Evolutionary conservation across 2,888 invertebrate species (phyloP), one percentile per base, ranked within the genome.

Genomic region (Chymomyza fuscimana): DNA sequence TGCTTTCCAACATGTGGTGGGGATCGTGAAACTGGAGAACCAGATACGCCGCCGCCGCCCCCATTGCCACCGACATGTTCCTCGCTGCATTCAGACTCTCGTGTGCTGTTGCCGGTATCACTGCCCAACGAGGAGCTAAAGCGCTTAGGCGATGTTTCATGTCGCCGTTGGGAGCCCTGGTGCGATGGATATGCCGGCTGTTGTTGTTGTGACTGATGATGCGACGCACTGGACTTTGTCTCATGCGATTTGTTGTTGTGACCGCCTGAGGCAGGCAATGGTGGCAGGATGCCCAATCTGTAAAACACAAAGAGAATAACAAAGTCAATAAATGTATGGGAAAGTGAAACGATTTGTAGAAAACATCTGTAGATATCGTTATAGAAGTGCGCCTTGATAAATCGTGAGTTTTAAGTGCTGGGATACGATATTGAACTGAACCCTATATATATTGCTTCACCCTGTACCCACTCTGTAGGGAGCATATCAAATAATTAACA

Each of bases 111-210:
- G 54, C 95, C 95, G 0, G 95, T 95, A 87, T 95, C 96, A 80
- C 96, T 96, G 9, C 96, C 96, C 64, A 96, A 92, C 0, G 95
- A 95, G 12, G 96, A 95, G 84, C 96, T 96, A 78, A 95, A 94
- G 81, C 88, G 92, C 91, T 91, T 93, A 9, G 92, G 90, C 3
- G 91, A 90, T 36, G 90, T 82, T 69, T 91, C 92, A 61, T 89
- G 89, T 58, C 90, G 88, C 10, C 88, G 82, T 36, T 86, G 86
- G 54, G 78, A 69, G 58, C 58, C 58, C 19, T 58, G 58, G 58
- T 58, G 58, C 6, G 58, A 22, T 19, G 58, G 12, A 58, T 58
- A 58, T 46, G 40, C 40, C 61, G 67, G 58, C 63, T 82, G 78
- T 68, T 84, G 78, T 60, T 78, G 80, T 46, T 82, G 84, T 7